A percentile compares a stretch with the other conserved stretches of the same genome.
Evolutionary conservation across 2,113 vertebrate genomes (phyloP).

Genomic region (Gymnogyps californianus): DNA sequence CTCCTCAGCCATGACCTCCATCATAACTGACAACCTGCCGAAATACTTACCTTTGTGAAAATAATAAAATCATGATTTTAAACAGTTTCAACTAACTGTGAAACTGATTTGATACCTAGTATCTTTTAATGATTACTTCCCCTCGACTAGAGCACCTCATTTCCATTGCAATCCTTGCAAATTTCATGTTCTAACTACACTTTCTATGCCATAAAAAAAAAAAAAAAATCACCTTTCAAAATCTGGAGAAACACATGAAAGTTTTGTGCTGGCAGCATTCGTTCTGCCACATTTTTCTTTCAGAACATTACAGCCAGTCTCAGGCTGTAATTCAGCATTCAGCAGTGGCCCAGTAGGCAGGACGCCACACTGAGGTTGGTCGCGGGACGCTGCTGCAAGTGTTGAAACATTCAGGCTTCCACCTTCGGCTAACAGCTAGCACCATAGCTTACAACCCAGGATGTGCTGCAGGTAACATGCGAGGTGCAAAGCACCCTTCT

Average conservation of each 20-base stretch:
- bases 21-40: fast-evolving
- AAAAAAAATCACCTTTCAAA: neutral
- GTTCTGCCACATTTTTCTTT: neutral
- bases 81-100: neutral
- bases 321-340: neutral
- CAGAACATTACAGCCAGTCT: neutral
- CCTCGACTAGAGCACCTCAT: neutral
- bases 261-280: neutral
- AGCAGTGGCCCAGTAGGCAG: neutral
- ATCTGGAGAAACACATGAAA: neutral
- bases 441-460: neutral
- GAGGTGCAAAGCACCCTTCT: neutral
- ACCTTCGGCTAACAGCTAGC: neutral
- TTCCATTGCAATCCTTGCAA: neutral
- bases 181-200: neutral
- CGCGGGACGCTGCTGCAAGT: neutral
- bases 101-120: neutral
- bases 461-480: neutral
- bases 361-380: neutral
- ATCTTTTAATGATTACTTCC: neutral
- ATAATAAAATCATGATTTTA: neutral
- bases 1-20: neutral
- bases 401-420: neutral
- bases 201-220: neutral
- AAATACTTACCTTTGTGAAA: neutral